phyloP scores from a whole-genome alignment of 2,113 vertebrate species.

The Triplophysa siluroides region DNA sequence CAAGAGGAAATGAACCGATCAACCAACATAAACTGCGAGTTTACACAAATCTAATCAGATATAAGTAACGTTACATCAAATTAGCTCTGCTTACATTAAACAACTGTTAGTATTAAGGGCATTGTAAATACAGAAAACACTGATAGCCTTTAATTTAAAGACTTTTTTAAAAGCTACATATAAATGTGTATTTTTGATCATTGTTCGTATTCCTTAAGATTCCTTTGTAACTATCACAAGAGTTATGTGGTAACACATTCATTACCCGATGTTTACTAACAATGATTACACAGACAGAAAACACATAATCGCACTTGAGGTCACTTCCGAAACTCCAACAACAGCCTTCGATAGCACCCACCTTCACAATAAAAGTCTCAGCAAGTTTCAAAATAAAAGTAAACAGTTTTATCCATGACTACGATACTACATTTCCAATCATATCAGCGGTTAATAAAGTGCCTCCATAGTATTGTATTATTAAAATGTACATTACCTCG shows the following conservation, averaged over 20 bases:
- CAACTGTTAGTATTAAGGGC: too few relatives aligned
- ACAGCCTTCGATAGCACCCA: background rate
- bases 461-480: too few relatives aligned
- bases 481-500: too few relatives aligned
- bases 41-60: too few relatives aligned
- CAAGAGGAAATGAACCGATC: background rate
- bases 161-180: background rate
- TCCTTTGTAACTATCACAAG: background rate
- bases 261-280: background rate
- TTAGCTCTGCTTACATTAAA: too few relatives aligned
- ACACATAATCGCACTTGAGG: background rate
- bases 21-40: too few relatives aligned
- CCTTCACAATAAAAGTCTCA: conserved; percentile 20
- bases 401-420: too few relatives aligned
- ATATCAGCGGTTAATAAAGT: too few relatives aligned
- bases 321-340: background rate
- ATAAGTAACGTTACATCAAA: too few relatives aligned
- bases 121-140: background rate
- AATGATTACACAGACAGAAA: background rate
- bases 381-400: background rate
- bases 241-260: background rate
- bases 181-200: background rate
- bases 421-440: too few relatives aligned
- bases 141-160: background rate
- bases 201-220: background rate